A percentile compares a stretch with the other conserved stretches of the same genome.
These are phyloP conservation scores for Hyperoplus lanceolatus DNA, from an alignment of 2,797 vertebrate species.

Conservation along the genomic window DNA sequence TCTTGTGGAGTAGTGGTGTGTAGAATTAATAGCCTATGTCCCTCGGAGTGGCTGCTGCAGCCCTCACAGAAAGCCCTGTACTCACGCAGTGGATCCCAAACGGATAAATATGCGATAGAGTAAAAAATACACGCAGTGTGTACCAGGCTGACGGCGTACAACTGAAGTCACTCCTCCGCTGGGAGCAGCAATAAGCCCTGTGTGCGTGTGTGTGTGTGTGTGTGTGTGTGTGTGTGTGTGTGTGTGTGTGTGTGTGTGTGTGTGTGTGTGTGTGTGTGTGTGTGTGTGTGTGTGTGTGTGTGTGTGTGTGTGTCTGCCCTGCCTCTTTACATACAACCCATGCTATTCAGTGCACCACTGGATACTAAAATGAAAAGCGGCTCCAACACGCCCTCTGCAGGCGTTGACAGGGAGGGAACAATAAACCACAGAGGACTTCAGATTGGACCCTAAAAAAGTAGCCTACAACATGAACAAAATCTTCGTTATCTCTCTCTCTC, in stretches of 20 bases:
- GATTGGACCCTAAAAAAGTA: not conserved
- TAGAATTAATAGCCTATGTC: conserved; percentile 7
- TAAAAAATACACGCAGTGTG: not conserved
- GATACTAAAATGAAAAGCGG: not conserved
- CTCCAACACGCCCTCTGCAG: conserved; percentile 38
- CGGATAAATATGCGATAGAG: not conserved
- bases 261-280: conserved; percentile 25
- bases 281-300: conserved; percentile 23
- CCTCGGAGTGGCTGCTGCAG: conserved; percentile 45
- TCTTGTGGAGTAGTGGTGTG: conserved; percentile 8
- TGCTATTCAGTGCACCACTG: conserved; percentile 32
- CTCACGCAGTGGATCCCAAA: conserved; percentile 3
- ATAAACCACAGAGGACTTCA: not conserved
- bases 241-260: conserved; percentile 21
- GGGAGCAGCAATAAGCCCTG: conserved; percentile 34
- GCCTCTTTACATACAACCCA: conserved; percentile 47
- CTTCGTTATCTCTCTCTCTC: too few relatives aligned
- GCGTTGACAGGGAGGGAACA: not conserved
- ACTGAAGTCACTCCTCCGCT: conserved; percentile 28
- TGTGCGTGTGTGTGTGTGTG: conserved; percentile 29
- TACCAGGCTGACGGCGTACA: conserved; percentile 25
- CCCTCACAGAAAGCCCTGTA: conserved; percentile 33
- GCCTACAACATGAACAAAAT: too few relatives aligned
- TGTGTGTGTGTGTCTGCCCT: conserved; percentile 49
- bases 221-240: conserved; percentile 28